A percentile compares a stretch with the other conserved stretches of the same genome.
Conservation (phyloP, 2,113 vertebrate genomes). For the Austrofundulus limnaeus region DNA sequence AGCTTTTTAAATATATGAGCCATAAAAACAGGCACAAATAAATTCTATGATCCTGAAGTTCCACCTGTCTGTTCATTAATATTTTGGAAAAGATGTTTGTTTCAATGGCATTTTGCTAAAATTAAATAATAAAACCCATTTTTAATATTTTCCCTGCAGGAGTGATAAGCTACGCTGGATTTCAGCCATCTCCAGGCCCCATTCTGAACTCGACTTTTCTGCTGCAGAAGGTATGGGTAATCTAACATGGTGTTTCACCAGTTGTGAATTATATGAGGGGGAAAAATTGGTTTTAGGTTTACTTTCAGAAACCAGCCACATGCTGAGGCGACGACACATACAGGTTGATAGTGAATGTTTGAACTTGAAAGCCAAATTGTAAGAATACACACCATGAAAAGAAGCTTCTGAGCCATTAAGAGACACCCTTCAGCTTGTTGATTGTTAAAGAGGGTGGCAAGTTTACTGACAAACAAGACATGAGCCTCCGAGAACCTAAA, state of each 20-base stretch:
- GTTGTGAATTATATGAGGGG: background rate
- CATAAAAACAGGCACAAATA: too few species aligned
- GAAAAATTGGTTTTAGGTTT: background rate
- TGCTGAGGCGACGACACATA: background rate
- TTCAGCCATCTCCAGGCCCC: constrained; percentile 86
- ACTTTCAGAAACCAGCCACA: background rate
- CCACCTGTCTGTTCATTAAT: too few species aligned
- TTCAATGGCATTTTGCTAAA: background rate
- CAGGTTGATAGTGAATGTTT: background rate
- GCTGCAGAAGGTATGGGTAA: constrained; percentile 71
- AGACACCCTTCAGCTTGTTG: background rate
- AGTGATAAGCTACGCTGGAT: constrained; percentile 97
- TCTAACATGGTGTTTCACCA: background rate
- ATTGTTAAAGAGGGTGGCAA: background rate
- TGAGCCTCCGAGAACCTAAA: too few species aligned
- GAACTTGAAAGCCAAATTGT: background rate
- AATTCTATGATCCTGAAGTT: too few species aligned
- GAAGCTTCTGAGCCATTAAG: too few species aligned
- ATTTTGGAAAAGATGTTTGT: background rate
- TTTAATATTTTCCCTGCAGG: constrained; percentile 67
- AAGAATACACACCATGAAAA: too few species aligned
- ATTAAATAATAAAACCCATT: background rate
- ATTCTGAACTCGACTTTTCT: constrained; percentile 75
- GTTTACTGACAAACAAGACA: too few species aligned
- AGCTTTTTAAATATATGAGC: too few species aligned